A percentile compares a stretch with the other conserved stretches of the same genome.
Evolutionary conservation across 1,140 invertebrate genomes (phyloP).

Genomic region (Phthorimaea operculella): DNA sequence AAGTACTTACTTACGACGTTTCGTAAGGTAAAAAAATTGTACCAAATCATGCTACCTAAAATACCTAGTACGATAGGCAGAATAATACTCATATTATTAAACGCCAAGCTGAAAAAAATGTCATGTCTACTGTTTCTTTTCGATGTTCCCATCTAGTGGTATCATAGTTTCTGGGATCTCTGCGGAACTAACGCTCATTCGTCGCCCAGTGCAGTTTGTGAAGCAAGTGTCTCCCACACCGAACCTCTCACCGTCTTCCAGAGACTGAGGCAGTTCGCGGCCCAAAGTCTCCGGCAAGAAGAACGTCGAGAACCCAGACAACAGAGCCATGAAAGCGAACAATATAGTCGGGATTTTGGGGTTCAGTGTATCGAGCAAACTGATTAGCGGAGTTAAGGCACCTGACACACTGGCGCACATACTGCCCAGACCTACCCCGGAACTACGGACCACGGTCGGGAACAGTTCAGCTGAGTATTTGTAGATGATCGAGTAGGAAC

Average conservation of each 20-base stretch:
- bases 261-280: conserved; percentile 81
- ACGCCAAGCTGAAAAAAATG: background rate
- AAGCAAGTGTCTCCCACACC: conserved; percentile 81
- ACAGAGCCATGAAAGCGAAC: conserved; percentile 77
- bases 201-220: conserved; percentile 85
- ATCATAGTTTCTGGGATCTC: conserved; percentile 57
- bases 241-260: conserved; percentile 87
- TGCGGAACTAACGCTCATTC: conserved; percentile 74
- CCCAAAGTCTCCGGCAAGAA: conserved; percentile 86
- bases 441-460: conserved; percentile 87
- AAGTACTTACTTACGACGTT: too few relatives aligned
- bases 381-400: conserved; percentile 84
- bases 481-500: conserved; percentile 87
- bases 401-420: conserved; percentile 89
- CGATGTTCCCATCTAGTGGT: conserved; percentile 38
- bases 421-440: conserved; percentile 86
- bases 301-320: conserved; percentile 79
- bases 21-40: too few relatives aligned
- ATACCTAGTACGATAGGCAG: too few relatives aligned
- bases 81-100: background rate
- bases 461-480: conserved; percentile 90
- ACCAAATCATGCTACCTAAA: too few relatives aligned
- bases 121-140: conserved; percentile 43
- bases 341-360: conserved; percentile 78
- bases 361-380: conserved; percentile 73